phyloP scores from a whole-genome alignment of 2,888 invertebrate genomes.

The Parnassius orleans region DNA sequence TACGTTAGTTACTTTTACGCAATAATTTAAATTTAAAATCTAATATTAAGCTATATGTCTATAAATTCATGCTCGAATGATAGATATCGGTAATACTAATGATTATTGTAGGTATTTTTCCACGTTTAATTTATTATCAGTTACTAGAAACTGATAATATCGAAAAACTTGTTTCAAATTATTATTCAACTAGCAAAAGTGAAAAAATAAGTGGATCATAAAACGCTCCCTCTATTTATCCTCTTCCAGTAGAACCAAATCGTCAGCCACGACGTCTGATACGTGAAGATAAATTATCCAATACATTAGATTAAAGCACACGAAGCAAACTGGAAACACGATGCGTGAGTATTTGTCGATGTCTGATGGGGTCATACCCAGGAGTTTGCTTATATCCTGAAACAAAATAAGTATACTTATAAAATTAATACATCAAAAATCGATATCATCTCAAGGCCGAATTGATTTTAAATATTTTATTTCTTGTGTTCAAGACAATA shows the following conservation, averaged over 20 bases:
- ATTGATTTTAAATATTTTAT: no score
- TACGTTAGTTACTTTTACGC: no score
- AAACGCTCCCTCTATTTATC: constrained; percentile 74
- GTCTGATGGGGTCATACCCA: constrained; percentile 97
- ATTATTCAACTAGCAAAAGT: constrained; percentile 47
- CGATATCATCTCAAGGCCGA: background rate
- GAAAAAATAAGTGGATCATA: constrained; percentile 66
- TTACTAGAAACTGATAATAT: background rate
- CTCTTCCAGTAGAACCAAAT: constrained; percentile 91
- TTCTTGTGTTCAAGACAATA: no score
- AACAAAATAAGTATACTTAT: constrained; percentile 34
- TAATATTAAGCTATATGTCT: no score
- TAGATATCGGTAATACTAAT: no score
- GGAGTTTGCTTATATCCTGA: constrained; percentile 93
- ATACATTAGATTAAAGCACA: constrained; percentile 99
- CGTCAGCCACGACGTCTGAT: constrained; percentile 96
- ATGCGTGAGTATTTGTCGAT: constrained; percentile 99
- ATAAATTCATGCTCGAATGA: no score
- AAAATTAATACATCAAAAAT: background rate
- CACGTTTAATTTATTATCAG: no score
- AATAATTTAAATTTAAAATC: no score
- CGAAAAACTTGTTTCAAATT: constrained; percentile 56
- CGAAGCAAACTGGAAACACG: constrained; percentile 98
- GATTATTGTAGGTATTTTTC: no score
- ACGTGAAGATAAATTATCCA: constrained; percentile 98